Base-by-base conservation (phyloP, 2,797 vertebrate species). In the Enteromius argenteus region DNA sequence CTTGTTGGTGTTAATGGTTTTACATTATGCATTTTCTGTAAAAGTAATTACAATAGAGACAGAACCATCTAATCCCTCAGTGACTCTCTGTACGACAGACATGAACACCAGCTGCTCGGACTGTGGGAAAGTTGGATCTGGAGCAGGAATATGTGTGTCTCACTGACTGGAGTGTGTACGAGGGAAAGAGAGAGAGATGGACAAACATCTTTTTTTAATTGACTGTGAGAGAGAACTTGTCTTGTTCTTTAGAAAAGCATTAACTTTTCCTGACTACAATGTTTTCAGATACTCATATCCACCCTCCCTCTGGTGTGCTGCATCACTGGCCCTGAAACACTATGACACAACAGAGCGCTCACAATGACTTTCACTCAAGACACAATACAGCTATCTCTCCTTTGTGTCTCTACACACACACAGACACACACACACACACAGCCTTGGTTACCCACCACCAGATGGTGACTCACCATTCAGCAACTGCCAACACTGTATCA, bases 21-120 rank as follows among this genome's bases (percentile, higher is more conserved):
- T 7, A 17, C 53, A 77, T 42, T 77, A 60, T 44, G n/a, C n/a
- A 62, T 62, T 60, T 76, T 62, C n/a, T 62, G 56, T 77, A 56
- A 37, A 77, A 37, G 39, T 42, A 72, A 72, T 32, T 15, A 73
- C 56, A 74, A 74, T 30, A 60, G 66, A 86, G 83, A 83, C 1
- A 35, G 42, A 66, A 73, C 11, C 42, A 8, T 51, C 35, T 79
- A 49, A 84, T 85, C 83, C 32, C 51, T 42, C 53, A 37, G 51
- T 79, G 74, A 81, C 76, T 85, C 87, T 90, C 80, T 84, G 67
- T 53, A 42, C 49, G 86, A 85, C 80, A 88, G 89, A 89, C 72
- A 84, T 83, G 71, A 49, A 72, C 62, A 86, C 68, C 88, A 84
- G 56, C 69, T 76, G 89, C 81, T 83, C 84, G 62, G 83, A 60